Base-by-base conservation (phyloP, 2,113 vertebrate species). In the Tyrannus savana region DNA sequence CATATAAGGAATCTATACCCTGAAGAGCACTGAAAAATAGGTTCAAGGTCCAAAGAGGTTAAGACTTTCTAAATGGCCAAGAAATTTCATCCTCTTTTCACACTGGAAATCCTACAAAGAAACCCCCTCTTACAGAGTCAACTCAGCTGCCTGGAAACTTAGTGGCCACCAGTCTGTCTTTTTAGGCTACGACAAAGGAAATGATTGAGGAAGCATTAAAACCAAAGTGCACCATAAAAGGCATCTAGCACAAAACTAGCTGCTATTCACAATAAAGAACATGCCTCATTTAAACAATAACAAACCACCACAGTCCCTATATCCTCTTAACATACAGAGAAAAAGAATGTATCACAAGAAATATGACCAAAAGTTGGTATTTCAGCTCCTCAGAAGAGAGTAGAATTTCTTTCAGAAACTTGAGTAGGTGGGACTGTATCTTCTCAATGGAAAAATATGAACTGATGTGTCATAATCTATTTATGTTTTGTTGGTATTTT, bases 391-490 rank as follows among this genome's bases (percentile, higher is more conserved):
- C 47, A 50, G 62, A 71, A 69, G 30, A 17, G 53, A 50, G 19
- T 37, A 93, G 39, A 71, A 71, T 52, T 84, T 92, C 68, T 87
- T 91, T 72, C 89, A 91, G 50, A 83, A 90, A 81, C 59, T 80
- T 74, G 31, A 89, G 94, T 85, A 95, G 95, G 87, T 91, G 85
- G 56, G 93, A 87, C 77, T 72, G 23, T 50, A 66, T 64, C 87
- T 93, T 62, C 75, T 89, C 90, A 95, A 95, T 91, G 84, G 91
- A 93, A 96, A 95, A 93, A 87, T 25, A 72, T 55, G 83, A 96
- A 80, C 88, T 46, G 60, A 84, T 69, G 66, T 83, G 87, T 95
- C 90, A 93, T 42, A 50, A 73, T 67, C 90, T 87, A 86, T 84
- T 95, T 94, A 88, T 88, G 69, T 68, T 95, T 90, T 88, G 72